Base-by-base conservation (phyloP, 2,113 vertebrate species). In the Rhabdomys dilectus region DNA sequence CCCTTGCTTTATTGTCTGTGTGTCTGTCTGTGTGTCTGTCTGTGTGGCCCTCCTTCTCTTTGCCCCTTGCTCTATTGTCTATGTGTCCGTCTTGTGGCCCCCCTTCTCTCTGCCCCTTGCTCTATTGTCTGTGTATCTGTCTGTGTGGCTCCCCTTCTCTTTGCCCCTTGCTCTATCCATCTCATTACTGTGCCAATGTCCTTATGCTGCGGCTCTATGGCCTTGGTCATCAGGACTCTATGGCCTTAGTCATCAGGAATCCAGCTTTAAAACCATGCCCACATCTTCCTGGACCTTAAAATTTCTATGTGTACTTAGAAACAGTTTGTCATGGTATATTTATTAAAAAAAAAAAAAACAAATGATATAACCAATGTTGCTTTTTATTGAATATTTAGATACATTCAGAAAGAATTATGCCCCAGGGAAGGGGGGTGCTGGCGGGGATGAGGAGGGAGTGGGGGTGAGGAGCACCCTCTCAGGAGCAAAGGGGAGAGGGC, bases 301-400 rank as follows among this genome's bases (percentile, higher is more conserved):
- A 42, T 89, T 60, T 87, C 73, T 89, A 82, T 56, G 42, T 70
- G 62, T 86, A 85, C 86, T 85, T 93, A 88, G 45, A 91, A 24
- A 56, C 12, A 93, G 51, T 3, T 70, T 34, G 84, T 72, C 22
- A 58, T 64, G 36, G 85, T 93, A 85, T 17, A 94, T 70, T 68
- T 42, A 68, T 42, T 73, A 70, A 62, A 45, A 29, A 62, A 29
- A 77, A 45, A 60, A 48, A 22, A 66, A 53, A 31, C 62, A 56
- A 56, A 42, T 8, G 36, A 87, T 24, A 16, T 2, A 51, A 62
- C 56, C 8, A 58, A 88, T 42, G 1, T 29, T 75, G 0, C 26
- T 73, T 78, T 36, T 36, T 26, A 51, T 45, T 73, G 45, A 90
- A 42, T 88, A 39, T 84, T 62, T 66, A 80, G 22, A 77, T 60